Conservation (phyloP, 1,140 invertebrate genomes). For the Bombus pascuorum region DNA sequence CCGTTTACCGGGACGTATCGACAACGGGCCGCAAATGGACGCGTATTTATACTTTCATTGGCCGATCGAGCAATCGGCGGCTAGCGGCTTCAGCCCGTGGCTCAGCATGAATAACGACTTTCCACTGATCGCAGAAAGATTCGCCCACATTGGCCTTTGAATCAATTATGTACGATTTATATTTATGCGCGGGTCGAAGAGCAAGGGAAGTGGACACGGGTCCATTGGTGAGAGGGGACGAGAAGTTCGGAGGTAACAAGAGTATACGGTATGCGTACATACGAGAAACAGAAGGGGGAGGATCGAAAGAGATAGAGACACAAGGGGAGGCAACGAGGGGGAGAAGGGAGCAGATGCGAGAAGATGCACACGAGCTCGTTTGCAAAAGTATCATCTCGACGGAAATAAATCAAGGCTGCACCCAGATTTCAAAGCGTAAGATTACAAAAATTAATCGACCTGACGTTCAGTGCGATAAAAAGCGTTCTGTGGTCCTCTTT, state of each 20-base stretch:
- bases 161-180: constrained; percentile 78
- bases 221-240: not conserved
- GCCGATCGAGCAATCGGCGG: constrained; percentile 48
- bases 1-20: constrained; percentile 55
- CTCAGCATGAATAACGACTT: constrained; percentile 63
- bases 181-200: constrained; percentile 65
- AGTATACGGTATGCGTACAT: not conserved
- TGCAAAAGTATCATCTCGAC: constrained; percentile 64
- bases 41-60: constrained; percentile 61
- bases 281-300: constrained; percentile 21
- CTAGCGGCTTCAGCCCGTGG: constrained; percentile 25
- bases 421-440: constrained; percentile 70
- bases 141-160: constrained; percentile 75
- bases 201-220: constrained; percentile 40
- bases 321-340: not conserved
- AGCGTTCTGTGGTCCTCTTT: constrained; percentile 16
- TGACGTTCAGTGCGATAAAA: constrained; percentile 67
- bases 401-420: constrained; percentile 73
- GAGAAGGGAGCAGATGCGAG: not conserved
- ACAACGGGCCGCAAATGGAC: constrained; percentile 32
- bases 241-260: constrained; percentile 35
- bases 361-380: constrained; percentile 51
- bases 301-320: constrained; percentile 4
- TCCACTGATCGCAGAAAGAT: constrained; percentile 68
- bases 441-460: constrained; percentile 72